Evolutionary conservation across 2,888 invertebrate species (phyloP).

Genomic region (Acanthacorydalis orientalis): DNA sequence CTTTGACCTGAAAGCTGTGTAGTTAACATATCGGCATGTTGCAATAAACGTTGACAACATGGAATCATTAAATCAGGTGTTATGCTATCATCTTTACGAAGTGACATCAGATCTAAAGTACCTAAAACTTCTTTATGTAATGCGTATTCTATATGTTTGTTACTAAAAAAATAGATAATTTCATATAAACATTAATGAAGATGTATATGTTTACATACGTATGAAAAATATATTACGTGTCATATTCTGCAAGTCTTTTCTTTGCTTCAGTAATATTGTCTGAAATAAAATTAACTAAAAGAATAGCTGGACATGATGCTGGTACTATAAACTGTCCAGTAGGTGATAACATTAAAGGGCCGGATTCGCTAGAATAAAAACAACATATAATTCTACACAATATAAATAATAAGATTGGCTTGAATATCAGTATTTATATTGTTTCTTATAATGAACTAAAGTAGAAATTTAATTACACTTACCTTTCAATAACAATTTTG

Average conservation of each 20-base stretch:
- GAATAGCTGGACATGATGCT: conserved; percentile 74
- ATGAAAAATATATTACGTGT: conserved; percentile 34
- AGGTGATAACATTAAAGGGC: conserved; percentile 83
- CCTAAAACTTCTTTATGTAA: conserved; percentile 48
- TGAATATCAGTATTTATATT: too few relatives aligned
- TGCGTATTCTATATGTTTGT: conserved; percentile 65
- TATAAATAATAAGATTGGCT: background rate
- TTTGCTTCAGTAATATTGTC: conserved; percentile 61
- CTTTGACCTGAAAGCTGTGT: conserved; percentile 44
- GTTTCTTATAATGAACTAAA: too few relatives aligned
- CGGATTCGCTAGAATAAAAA: conserved; percentile 56
- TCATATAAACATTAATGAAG: too few relatives aligned
- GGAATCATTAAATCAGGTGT: conserved; percentile 80
- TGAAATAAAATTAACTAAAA: conserved; percentile 69
- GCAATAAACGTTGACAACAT: conserved; percentile 57
- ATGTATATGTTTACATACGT: background rate
- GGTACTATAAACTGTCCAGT: conserved; percentile 89
- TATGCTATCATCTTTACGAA: conserved; percentile 80
- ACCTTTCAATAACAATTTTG: conserved; percentile 82
- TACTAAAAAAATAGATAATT: conserved; percentile 26
- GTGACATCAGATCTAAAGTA: conserved; percentile 48
- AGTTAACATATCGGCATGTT: conserved; percentile 27
- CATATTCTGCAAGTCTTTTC: conserved; percentile 52
- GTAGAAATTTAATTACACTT: conserved; percentile 26
- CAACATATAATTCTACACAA: background rate